Evolutionary conservation across 2,888 invertebrate species (phyloP), one percentile per base, ranked within the genome.

Genomic region (Trachelus iudaicus): DNA sequence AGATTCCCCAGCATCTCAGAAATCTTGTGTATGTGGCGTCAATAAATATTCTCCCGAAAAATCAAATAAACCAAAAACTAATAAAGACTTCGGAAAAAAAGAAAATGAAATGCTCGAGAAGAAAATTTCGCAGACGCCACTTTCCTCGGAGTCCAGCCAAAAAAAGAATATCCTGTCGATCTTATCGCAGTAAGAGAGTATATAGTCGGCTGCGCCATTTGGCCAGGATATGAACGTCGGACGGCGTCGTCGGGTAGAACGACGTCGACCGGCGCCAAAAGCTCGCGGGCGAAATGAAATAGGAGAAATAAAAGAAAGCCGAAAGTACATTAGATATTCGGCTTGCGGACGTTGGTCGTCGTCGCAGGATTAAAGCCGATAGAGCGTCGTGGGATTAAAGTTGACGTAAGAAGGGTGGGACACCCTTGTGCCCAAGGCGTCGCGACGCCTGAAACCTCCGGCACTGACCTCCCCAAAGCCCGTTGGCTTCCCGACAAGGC

Each of bases 381-480:
- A 15, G 69, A 33, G 23, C 76, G 69, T 56, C 56, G 69, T 37
- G 78, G 73, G 75, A 78, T 78, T 78, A 78, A 78, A 78, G 75
- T 78, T 74, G 69, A 69, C 33, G 69, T 69, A 69, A 30, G 12
- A 23, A 33, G 69, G 15, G 40, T 15, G 40, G 40, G 40, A 15
- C 15, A 15, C 40, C 40, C 33, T 69, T 23, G 69, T 30, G 30
- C 77, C 76, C 31, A 35, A 23, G 69, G 76, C 76, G 75, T 69
- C 69, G 56, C 40, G 69, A 23, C 74, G 75, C 15, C 73, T 30
- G 30, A 30, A 69, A 69, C 69, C 31, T 69, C 15, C 56, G 78
- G 76, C 35, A 78, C 78, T 78, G 78, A 78, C 78, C 78, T 78
- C 78, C 75, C 78, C 76, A 56, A 78, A 78, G 78, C 71, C 75